Evolutionary conservation across 2,888 invertebrate species (phyloP), one percentile per base, ranked within the genome.

Genomic region (Lepidochitona cinerea): DNA sequence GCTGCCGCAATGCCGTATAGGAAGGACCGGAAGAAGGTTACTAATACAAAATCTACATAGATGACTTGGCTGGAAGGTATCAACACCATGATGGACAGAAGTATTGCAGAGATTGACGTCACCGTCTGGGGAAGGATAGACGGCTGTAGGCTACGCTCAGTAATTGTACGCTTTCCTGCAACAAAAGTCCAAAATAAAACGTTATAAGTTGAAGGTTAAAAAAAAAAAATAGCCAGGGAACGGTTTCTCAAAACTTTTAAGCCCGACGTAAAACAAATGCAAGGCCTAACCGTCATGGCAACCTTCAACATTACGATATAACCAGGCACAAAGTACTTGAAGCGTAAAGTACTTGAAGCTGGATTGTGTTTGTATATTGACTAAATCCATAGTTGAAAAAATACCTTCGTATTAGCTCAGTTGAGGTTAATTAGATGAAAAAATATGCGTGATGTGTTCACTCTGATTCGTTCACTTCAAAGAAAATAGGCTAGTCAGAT

Each of bases 1-100:
- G 81, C 83, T 32, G 83, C 83, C 1, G 79, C 83, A 64, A 84
- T 73, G 37, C 77, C 80, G 74, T 83, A 84, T 67, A 85, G 76
- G 75, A 85, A 84, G 9, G 82, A 81, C n/a, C 84, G 71, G 69
- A 79, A 84, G 65, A 85, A 29, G 6, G 83, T 81, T 75, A 84
- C 76, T 33, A 78, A 74, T 59, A 85, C 77, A 72, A 83, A 84
- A 32, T 76, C n/a, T 4, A 80, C 18, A 49, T 82, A 82, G 12
- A 82, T 73, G 12, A 81, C 37, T n/a, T 68, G 37, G 14, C 49
- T 54, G 3, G 71, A 36, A 9, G 81, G 81, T 29, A 80, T 71
- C 12, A 81, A 74, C 18, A 80, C 78, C 52, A 82, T 54, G 4
- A 79, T 52, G 12, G 82, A 81, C 73, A 81, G 33, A 7, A 80